Evolutionary conservation across 2,888 invertebrate species (phyloP).

Genomic region (Seira musarum): DNA sequence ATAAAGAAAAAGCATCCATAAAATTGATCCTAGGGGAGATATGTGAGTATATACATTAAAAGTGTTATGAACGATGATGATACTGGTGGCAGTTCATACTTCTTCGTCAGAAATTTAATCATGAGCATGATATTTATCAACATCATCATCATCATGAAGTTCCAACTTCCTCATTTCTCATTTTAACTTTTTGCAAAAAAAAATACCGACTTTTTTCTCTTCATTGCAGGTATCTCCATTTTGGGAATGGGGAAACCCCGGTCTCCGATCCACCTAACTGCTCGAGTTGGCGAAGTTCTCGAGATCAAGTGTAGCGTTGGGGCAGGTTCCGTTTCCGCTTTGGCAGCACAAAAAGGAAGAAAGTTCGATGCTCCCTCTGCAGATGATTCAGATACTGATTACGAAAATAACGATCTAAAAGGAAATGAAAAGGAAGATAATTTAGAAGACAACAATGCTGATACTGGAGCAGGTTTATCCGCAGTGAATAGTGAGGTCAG

Average conservation of each 20-base stretch:
- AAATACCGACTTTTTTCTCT: conserved; percentile 19
- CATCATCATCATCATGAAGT: conserved; percentile 28
- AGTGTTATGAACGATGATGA: no score
- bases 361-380: conserved; percentile 6
- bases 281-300: conserved; percentile 82
- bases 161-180: conserved; percentile 13
- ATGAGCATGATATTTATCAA: conserved; percentile 45
- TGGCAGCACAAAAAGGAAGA: conserved; percentile 24
- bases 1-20: no score
- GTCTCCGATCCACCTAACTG: conserved; percentile 78
- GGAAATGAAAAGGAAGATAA: conserved; percentile 53
- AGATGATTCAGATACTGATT: conserved; percentile 73
- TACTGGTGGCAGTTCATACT: background rate
- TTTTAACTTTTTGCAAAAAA: conserved; percentile 17
- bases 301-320: conserved; percentile 82
- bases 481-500: background rate
- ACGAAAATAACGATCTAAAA: conserved; percentile 73
- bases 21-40: conserved; percentile 9
- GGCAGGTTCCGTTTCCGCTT: conserved; percentile 46
- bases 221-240: conserved; percentile 80
- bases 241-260: conserved; percentile 75
- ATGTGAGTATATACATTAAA: no score
- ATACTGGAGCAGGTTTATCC: no score
- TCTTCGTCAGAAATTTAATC: conserved; percentile 48
- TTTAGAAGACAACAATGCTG: conserved; percentile 37